phyloP scores from a whole-genome alignment of 2,888 invertebrate species.

The Acheta domesticus region DNA sequence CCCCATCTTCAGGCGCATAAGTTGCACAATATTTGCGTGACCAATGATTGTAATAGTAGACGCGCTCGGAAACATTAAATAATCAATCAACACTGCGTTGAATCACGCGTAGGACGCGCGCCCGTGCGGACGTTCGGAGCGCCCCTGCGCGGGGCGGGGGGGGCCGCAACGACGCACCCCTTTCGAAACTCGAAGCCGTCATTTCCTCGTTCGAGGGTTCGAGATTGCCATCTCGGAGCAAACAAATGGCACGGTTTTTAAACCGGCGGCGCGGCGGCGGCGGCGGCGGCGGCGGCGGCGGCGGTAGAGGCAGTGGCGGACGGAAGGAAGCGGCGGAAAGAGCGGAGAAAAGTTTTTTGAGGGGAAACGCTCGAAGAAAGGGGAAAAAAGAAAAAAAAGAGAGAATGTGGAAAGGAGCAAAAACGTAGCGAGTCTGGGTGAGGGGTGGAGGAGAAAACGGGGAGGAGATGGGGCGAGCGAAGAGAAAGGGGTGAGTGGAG shows the following conservation, averaged over 20 bases:
- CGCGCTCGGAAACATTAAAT: too few species aligned
- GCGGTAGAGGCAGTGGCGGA: not conserved
- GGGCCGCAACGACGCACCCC: not conserved
- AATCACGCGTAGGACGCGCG: too few species aligned
- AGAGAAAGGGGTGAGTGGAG: not conserved
- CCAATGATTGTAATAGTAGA: too few species aligned
- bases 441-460: not conserved
- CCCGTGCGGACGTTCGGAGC: too few species aligned
- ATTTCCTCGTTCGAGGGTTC: not conserved
- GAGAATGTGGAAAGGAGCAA: not conserved
- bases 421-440: not conserved
- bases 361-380: too few species aligned
- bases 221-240: not conserved
- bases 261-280: not conserved
- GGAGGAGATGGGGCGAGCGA: not conserved
- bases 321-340: not conserved
- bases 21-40: too few species aligned
- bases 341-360: not conserved
- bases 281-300: not conserved
- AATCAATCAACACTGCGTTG: too few species aligned
- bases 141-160: too few species aligned
- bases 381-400: not conserved
- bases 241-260: constrained; percentile 1
- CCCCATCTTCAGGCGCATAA: too few species aligned
- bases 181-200: not conserved